Conservation (phyloP, 2,113 vertebrate species). For the Pitta sordida region DNA sequence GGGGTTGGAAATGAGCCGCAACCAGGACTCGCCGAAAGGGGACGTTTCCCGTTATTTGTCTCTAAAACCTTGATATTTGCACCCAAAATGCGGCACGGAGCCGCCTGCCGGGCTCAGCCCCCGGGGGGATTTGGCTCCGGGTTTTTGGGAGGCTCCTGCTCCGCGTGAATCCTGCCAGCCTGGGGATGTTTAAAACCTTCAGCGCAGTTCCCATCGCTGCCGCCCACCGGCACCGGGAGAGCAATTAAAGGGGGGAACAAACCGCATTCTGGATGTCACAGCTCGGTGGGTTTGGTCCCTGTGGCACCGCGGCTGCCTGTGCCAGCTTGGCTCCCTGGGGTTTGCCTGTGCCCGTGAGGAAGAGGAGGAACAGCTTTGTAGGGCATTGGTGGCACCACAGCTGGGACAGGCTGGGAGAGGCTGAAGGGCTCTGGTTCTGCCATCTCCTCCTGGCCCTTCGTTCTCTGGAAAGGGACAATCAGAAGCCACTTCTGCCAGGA, state of each 20-base stretch:
- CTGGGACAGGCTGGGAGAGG: background rate
- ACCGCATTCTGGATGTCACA: background rate
- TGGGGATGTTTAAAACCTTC: background rate
- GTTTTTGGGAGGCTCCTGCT: background rate
- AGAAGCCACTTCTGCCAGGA: fast-evolving
- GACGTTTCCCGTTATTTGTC: background rate
- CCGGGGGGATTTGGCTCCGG: background rate
- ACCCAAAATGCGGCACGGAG: background rate
- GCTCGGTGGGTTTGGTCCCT: background rate
- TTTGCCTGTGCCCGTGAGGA: background rate
- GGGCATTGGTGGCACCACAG: background rate
- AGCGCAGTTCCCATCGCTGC: background rate
- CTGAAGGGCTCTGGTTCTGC: background rate
- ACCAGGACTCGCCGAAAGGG: background rate
- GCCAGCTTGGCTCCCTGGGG: background rate
- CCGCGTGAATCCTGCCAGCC: background rate
- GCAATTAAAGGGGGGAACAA: background rate
- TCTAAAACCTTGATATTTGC: background rate
- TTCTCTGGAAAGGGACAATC: background rate
- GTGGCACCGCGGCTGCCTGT: background rate
- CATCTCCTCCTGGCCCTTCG: background rate
- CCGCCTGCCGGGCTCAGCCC: background rate
- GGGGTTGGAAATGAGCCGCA: background rate
- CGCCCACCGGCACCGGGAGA: background rate
- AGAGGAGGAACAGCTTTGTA: background rate